Percentiles rank a stretch among this genome's conserved stretches.
These are phyloP conservation scores for Listronotus oregonensis DNA, from an alignment of 1,140 invertebrate species.

Conservation along the genomic window DNA sequence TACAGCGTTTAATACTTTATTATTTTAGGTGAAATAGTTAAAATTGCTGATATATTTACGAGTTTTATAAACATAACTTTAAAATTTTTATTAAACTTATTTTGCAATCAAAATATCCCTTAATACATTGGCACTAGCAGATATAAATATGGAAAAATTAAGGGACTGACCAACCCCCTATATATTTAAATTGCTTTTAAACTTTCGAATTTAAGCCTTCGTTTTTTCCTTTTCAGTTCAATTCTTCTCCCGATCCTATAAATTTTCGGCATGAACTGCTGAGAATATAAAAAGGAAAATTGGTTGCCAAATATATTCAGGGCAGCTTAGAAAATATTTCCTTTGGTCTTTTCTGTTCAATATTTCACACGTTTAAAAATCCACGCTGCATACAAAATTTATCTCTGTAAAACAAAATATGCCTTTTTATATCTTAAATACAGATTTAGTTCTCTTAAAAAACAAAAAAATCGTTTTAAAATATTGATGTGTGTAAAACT, in stretches of 20 bases:
- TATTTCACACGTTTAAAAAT: constrained; percentile 33
- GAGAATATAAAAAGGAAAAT: constrained; percentile 32
- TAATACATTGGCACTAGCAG: too few relatives aligned
- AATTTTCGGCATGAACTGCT: constrained; percentile 25
- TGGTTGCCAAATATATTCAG: constrained; percentile 31
- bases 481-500: too few relatives aligned
- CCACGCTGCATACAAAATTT: constrained; percentile 29
- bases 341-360: constrained; percentile 26
- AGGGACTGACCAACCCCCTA: not conserved
- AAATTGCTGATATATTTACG: too few relatives aligned
- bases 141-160: too few relatives aligned
- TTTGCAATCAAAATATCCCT: too few relatives aligned
- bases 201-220: not conserved
- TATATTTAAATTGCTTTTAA: constrained; percentile 2
- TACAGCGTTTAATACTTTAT: too few relatives aligned
- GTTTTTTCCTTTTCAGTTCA: constrained; percentile 7
- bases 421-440: constrained; percentile 22
- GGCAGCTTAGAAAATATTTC: constrained; percentile 32
- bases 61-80: too few relatives aligned
- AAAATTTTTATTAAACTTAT: too few relatives aligned
- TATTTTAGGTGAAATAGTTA: too few relatives aligned
- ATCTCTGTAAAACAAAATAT: constrained; percentile 25
- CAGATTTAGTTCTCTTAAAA: constrained; percentile 6
- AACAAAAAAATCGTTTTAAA: too few relatives aligned
- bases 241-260: constrained; percentile 14